Evolutionary conservation across 2,888 invertebrate species (phyloP).

Genomic region (Pseudococcus viburni): DNA sequence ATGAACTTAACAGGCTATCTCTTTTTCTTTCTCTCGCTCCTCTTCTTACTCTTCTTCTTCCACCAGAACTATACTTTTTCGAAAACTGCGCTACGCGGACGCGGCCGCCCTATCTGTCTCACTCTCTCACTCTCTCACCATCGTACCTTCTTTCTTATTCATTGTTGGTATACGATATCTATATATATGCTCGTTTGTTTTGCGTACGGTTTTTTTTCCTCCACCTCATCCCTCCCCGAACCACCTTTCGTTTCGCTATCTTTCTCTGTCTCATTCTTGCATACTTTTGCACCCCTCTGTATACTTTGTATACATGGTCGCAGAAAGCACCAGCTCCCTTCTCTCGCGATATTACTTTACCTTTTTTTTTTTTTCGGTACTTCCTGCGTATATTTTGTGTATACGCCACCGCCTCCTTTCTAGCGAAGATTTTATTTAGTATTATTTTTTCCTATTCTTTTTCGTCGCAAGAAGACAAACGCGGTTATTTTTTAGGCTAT

Average conservation of each 20-base stretch:
- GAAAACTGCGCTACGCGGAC: conserved; percentile 1
- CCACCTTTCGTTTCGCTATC: not conserved
- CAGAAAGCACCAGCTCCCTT: not conserved
- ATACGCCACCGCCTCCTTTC: not conserved
- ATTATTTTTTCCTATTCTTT: not conserved
- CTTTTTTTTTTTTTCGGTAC: conserved; percentile 6
- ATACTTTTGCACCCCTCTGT: not conserved
- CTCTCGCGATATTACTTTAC: conserved; percentile 3
- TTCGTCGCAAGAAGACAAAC: not conserved
- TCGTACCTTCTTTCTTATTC: conserved; percentile 29
- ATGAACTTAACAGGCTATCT: conserved; percentile 65
- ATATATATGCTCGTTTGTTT: conserved; percentile 25
- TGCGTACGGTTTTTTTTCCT: not conserved
- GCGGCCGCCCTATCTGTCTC: not conserved
- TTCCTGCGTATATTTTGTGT: not conserved
- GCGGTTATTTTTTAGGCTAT: not conserved
- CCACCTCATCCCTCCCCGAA: not conserved
- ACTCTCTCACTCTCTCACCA: not conserved
- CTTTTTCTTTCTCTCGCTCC: conserved; percentile 60
- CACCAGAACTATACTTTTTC: not conserved
- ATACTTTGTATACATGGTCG: not conserved
- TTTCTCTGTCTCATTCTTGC: conserved; percentile 2
- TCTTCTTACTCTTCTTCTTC: not conserved
- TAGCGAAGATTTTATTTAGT: conserved; percentile 3
- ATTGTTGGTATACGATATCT: conserved; percentile 1